Evolutionary conservation across 2,888 invertebrate genomes (phyloP), one percentile per base, ranked within the genome.

Genomic region (Drosophila neutralis): DNA sequence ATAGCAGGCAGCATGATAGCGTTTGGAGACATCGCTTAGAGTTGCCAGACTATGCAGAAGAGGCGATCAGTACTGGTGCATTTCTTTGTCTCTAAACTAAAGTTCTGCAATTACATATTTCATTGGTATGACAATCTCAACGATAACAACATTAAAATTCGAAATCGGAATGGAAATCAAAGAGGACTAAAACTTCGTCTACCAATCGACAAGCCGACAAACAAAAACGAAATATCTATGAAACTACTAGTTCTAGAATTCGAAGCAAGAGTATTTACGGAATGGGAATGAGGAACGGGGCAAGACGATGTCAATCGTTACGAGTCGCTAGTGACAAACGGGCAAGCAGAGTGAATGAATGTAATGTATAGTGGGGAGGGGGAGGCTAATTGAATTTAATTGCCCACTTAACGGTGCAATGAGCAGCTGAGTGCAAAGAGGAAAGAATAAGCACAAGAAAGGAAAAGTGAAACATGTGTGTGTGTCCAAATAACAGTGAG

Each of bases 381-480:
- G n/a, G n/a, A n/a, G n/a, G n/a, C n/a, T n/a, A n/a, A n/a, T n/a
- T n/a, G n/a, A n/a, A n/a, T n/a, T n/a, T n/a, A n/a, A n/a, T n/a
- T n/a, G n/a, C n/a, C n/a, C n/a, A n/a, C n/a, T n/a, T n/a, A 91
- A 91, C 90, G 87, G 89, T 87, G 91, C 91, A 91, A 87, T 91
- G 91, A 89, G 91, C 89, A 88, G 90, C 90, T 78, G 81, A 82
- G 82, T 65, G 69, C 76, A 71, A 21, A 21, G 45, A 21, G 3
- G 42, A 42, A 21, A 15, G 45, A 13, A 45, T 13, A 45, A 59
- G 68, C 58, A 49, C 49, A 56, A 53, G 48, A 53, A 67, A 78
- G 61, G 57, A 71, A 68, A 74, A 80, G 64, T 57, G 65, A 82
- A 68, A 70, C 54, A 53, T 57, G 45, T 35, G 36, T 31, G 58